A percentile compares a stretch with the other conserved stretches of the same genome.
Conservation (phyloP, 2,797 vertebrate genomes). For the Semaprochilodus insignis region DNA sequence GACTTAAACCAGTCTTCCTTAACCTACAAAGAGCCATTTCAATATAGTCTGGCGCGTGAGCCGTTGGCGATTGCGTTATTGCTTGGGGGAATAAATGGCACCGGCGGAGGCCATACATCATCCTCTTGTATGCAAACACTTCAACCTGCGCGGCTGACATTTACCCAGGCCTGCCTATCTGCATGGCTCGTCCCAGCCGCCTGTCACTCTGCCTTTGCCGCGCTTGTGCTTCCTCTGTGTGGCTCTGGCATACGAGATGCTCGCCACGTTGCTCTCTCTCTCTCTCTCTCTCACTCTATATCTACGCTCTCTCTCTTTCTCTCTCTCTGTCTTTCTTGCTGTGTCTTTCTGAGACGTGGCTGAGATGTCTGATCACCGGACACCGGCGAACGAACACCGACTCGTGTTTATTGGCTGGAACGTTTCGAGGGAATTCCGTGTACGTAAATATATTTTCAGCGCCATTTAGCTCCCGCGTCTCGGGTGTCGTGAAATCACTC, state of each 20-base stretch:
- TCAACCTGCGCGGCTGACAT: slow-evolving; percentile 76
- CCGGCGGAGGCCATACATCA: slow-evolving; percentile 80
- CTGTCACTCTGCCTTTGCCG: neutral
- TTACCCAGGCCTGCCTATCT: slow-evolving; percentile 77
- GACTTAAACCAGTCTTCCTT: slow-evolving; percentile 63
- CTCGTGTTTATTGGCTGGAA: slow-evolving; percentile 71
- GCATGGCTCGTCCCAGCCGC: slow-evolving; percentile 61
- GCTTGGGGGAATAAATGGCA: slow-evolving; percentile 80
- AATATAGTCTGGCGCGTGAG: slow-evolving; percentile 84
- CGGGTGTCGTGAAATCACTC: slow-evolving; percentile 67
- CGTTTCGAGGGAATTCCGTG: slow-evolving; percentile 68
- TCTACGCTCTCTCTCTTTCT: slow-evolving; percentile 19
- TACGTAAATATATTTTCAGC: slow-evolving; percentile 76
- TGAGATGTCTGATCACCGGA: slow-evolving; percentile 26
- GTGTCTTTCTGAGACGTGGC: slow-evolving; percentile 11
- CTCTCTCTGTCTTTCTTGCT: slow-evolving; percentile 32
- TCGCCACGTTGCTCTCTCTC: slow-evolving; percentile 45
- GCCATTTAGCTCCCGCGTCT: slow-evolving; percentile 69
- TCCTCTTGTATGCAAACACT: slow-evolving; percentile 83
- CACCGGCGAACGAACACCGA: neutral
- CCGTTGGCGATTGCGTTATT: slow-evolving; percentile 76
- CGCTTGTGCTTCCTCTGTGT: slow-evolving; percentile 10
- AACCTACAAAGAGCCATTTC: slow-evolving; percentile 81
- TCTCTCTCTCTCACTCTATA: slow-evolving; percentile 44
- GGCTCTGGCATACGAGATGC: slow-evolving; percentile 32